phyloP scores from a whole-genome alignment of 2,113 vertebrate genomes.

The Neolamprologus longior region DNA sequence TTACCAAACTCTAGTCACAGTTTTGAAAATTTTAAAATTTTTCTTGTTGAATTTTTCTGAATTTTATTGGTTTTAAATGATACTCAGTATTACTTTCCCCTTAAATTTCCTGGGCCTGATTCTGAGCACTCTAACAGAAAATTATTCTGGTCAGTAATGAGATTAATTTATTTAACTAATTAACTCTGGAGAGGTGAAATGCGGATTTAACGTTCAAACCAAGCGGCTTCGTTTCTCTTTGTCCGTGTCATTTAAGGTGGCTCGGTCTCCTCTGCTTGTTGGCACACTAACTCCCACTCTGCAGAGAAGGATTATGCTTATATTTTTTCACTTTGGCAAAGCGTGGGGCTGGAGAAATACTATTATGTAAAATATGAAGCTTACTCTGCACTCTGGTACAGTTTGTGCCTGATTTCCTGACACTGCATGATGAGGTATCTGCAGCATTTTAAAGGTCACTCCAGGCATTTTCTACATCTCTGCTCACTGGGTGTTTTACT shows the following conservation, averaged over 20 bases:
- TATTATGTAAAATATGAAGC: conserved; percentile 46
- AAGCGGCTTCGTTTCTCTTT: not conserved
- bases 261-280: not conserved
- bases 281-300: not conserved
- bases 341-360: conserved; percentile 4
- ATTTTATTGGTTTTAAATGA: not conserved
- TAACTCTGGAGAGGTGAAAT: not conserved
- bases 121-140: not conserved
- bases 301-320: conserved; percentile 1
- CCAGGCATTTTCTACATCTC: not conserved
- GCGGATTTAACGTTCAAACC: not conserved
- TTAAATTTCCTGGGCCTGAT: not conserved
- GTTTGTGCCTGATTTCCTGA: conserved; percentile 1
- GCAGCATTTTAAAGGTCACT: not conserved
- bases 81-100: not conserved
- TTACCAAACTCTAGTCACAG: not conserved
- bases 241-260: not conserved
- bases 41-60: rapidly evolving
- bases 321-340: not conserved
- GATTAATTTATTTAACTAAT: not conserved
- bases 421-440: not conserved
- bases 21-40: not conserved
- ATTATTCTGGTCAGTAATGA: not conserved
- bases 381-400: conserved; percentile 8
- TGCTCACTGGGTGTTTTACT: not conserved